Percentiles rank a stretch among this genome's conserved stretches.
These are phyloP conservation scores for Smutsia gigantea DNA, from an alignment of 2,797 vertebrate genomes.

Conservation along the genomic window DNA sequence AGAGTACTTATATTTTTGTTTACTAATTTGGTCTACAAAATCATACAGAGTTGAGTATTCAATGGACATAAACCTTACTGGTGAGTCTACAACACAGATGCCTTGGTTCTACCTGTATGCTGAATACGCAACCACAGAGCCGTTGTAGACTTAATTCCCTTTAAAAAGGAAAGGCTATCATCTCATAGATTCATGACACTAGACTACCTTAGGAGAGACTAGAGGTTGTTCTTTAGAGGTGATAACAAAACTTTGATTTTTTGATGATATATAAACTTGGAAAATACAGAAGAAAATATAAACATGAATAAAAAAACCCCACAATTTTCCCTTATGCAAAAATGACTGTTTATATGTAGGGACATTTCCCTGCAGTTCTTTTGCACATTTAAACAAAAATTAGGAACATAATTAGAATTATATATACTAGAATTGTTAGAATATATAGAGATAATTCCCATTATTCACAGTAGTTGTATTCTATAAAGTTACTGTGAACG, in stretches of 20 bases:
- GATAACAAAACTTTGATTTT: background rate
- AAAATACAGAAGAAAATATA: background rate
- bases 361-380: background rate
- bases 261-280: background rate
- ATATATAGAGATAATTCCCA: background rate
- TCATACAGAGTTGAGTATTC: background rate
- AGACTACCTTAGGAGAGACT: background rate
- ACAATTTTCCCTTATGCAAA: background rate
- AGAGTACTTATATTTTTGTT: conserved; percentile 12
- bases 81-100: background rate
- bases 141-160: background rate
- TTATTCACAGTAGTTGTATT: background rate
- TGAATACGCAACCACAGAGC: background rate
- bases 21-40: conserved; percentile 38
- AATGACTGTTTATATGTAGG: background rate
- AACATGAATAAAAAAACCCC: background rate
- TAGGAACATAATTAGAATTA: background rate
- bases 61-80: background rate
- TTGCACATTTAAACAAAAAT: conserved; percentile 31
- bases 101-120: background rate
- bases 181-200: background rate
- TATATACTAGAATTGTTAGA: background rate
- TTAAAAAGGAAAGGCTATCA: background rate
- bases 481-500: background rate
- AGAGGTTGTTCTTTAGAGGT: background rate